These are phyloP conservation scores for Esox masquinongy DNA, from an alignment of 2,797 vertebrate species.

Conservation along the genomic window DNA sequence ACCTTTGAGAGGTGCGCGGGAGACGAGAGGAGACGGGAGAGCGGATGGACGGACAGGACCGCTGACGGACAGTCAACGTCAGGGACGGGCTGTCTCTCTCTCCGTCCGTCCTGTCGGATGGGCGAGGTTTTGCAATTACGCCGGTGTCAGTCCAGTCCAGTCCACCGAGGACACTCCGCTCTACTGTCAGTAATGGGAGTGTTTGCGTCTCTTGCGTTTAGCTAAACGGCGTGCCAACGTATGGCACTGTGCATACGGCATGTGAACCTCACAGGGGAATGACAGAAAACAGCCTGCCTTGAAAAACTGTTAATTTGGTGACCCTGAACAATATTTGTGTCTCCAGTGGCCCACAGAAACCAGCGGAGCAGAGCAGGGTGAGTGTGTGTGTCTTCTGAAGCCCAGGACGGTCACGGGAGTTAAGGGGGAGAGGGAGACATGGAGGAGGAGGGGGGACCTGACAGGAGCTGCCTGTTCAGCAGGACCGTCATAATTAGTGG, in stretches of 20 bases:
- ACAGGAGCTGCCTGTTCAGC: constrained; percentile 41
- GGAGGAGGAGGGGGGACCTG: constrained; percentile 5
- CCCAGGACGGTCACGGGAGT: too few relatives aligned
- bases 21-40: constrained; percentile 18
- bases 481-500: constrained; percentile 41
- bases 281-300: background rate
- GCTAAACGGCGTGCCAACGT: background rate
- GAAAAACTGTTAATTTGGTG: background rate
- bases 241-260: background rate
- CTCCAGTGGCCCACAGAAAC: background rate
- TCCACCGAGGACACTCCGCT: background rate
- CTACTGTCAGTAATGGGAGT: background rate
- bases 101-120: constrained; percentile 16
- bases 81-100: constrained; percentile 24
- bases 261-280: background rate
- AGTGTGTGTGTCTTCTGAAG: background rate
- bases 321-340: too few relatives aligned
- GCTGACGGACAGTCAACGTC: background rate
- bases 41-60: constrained; percentile 16
- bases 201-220: too few relatives aligned
- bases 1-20: constrained; percentile 67
- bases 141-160: background rate
- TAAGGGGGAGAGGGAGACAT: background rate
- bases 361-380: background rate
- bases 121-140: constrained; percentile 16